Percentiles rank a stretch among this genome's conserved stretches.
Evolutionary conservation across 2,113 vertebrate species (phyloP).

Genomic region (Atrichornis clamosus): DNA sequence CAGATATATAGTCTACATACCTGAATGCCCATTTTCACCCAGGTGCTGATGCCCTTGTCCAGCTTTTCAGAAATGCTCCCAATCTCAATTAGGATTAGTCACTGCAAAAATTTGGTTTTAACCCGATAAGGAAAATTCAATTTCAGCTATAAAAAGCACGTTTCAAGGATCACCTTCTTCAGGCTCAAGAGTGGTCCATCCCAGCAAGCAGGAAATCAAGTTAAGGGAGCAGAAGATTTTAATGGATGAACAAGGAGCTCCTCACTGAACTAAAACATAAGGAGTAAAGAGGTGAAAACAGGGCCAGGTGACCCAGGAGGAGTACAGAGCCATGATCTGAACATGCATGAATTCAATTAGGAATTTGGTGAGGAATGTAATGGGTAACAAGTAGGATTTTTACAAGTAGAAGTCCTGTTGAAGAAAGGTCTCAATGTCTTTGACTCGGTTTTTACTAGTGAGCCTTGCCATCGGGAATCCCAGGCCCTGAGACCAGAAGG

Average conservation of each 20-base stretch:
- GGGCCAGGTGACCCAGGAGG: background rate
- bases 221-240: background rate
- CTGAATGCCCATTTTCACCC: background rate
- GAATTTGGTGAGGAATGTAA: background rate
- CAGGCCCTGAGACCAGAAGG: background rate
- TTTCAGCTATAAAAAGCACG: background rate
- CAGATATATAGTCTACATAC: background rate
- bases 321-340: background rate
- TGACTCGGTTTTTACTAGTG: background rate
- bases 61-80: background rate
- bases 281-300: background rate
- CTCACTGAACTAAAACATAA: background rate
- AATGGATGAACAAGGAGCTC: background rate
- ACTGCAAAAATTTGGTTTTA: background rate
- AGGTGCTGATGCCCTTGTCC: background rate
- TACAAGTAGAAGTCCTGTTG: background rate
- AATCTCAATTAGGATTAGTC: background rate
- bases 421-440: background rate
- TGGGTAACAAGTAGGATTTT: background rate
- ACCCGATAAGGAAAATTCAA: background rate
- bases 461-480: background rate
- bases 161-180: background rate
- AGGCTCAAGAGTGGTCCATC: background rate
- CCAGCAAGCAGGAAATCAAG: background rate
- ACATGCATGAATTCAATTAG: background rate